Evolutionary conservation across 2,888 invertebrate species (phyloP).

Genomic region (Orgyia antiqua): DNA sequence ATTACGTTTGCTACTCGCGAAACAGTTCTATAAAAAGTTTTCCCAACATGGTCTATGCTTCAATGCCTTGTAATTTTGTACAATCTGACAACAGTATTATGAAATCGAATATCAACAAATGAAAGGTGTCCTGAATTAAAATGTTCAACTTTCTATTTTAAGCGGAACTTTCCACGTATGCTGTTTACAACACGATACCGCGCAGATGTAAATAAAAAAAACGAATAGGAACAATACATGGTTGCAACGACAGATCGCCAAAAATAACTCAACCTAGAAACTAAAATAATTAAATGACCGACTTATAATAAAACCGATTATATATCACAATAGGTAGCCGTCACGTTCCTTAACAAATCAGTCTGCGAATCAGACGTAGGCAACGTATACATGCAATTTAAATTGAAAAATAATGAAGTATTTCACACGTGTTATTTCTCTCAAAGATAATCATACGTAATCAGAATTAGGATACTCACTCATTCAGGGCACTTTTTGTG

Average conservation of each 20-base stretch:
- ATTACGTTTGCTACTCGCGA: too few relatives aligned
- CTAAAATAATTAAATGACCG: constrained; percentile 49
- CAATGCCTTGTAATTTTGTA: not conserved
- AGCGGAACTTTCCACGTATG: constrained; percentile 27
- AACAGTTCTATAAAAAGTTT: too few relatives aligned
- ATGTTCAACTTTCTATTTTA: constrained; percentile 38
- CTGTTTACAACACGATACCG: constrained; percentile 16
- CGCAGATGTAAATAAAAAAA: constrained; percentile 23
- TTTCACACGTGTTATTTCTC: constrained; percentile 52
- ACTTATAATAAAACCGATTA: constrained; percentile 27
- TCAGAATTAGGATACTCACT: constrained; percentile 47
- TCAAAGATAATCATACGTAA: constrained; percentile 37
- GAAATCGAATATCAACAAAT: constrained; percentile 52
- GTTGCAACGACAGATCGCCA: constrained; percentile 36
- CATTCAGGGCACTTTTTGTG: constrained; percentile 41
- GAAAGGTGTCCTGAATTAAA: constrained; percentile 37
- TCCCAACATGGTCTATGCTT: not conserved
- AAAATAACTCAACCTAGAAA: constrained; percentile 62
- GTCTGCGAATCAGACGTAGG: constrained; percentile 25
- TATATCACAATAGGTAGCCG: constrained; percentile 20
- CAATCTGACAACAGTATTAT: too few relatives aligned
- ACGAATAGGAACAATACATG: constrained; percentile 36
- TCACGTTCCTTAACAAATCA: constrained; percentile 36
- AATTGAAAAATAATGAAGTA: constrained; percentile 39
- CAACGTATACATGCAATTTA: constrained; percentile 40